Percentiles rank a stretch among this genome's conserved stretches.
These are phyloP conservation scores for Lota lota DNA, from an alignment of 2,113 vertebrate species.

Conservation along the genomic window DNA sequence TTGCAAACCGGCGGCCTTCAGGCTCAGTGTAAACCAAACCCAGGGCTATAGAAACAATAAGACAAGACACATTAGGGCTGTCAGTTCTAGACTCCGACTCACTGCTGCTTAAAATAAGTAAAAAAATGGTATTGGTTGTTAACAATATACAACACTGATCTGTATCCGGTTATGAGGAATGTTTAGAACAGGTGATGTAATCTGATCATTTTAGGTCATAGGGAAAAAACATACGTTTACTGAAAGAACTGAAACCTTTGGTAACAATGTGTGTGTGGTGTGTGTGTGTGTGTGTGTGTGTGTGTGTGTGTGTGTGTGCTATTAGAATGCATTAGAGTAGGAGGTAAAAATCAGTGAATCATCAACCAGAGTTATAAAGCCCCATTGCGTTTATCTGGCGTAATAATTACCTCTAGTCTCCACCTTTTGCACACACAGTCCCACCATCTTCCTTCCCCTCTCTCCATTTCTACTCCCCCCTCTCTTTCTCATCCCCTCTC, in stretches of 20 bases:
- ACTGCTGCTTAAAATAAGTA: background rate
- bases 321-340: conserved; percentile 65
- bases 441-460: background rate
- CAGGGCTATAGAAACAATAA: conserved; percentile 1
- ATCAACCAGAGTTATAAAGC: conserved; percentile 60
- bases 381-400: conserved; percentile 53
- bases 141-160: background rate
- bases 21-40: conserved; percentile 16
- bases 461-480: too few relatives aligned
- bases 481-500: too few relatives aligned
- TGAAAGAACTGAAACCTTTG: background rate
- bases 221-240: too few relatives aligned
- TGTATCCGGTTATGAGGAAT: too few relatives aligned
- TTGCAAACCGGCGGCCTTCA: conserved; percentile 34
- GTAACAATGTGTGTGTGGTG: conserved; percentile 10
- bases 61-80: background rate
- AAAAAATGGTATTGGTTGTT: background rate
- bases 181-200: too few relatives aligned
- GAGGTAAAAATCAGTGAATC: conserved; percentile 68
- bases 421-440: conserved; percentile 34
- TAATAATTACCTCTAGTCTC: conserved; percentile 44
- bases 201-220: too few relatives aligned
- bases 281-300: conserved; percentile 2
- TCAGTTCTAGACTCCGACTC: background rate
- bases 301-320: conserved; percentile 23